Evolutionary conservation across 1,140 invertebrate genomes (phyloP).

Genomic region (Drosophila melanogaster): Release_6_plus_ISO1_MT NT_033777.3:6486501-6487000

Average conservation of each 20-base stretch:
- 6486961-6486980: conserved; percentile 83
- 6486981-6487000: conserved; percentile 82
- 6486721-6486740: conserved; percentile 63
- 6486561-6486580: too few species aligned
- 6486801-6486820: conserved; percentile 73
- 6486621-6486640: too few species aligned
- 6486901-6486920: conserved; percentile 78
- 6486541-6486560: too few species aligned
- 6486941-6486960: conserved; percentile 73
- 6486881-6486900: conserved; percentile 73
- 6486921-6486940: conserved; percentile 78
- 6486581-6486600: too few species aligned
- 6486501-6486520: too few species aligned
- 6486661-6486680: conserved; percentile 3
- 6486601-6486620: not conserved
- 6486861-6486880: conserved; percentile 76
- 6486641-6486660: conserved; percentile 39
- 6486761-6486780: conserved; percentile 80
- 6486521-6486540: too few species aligned
- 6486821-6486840: conserved; percentile 42
- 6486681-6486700: conserved; percentile 3
- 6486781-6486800: conserved; percentile 61
- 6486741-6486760: conserved; percentile 73
- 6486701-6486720: conserved; percentile 51
- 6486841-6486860: conserved; percentile 31